Percentiles rank a stretch among this genome's conserved stretches.
phyloP scores from a whole-genome alignment of 2,797 vertebrate genomes.

The Sebastes dallii region DNA sequence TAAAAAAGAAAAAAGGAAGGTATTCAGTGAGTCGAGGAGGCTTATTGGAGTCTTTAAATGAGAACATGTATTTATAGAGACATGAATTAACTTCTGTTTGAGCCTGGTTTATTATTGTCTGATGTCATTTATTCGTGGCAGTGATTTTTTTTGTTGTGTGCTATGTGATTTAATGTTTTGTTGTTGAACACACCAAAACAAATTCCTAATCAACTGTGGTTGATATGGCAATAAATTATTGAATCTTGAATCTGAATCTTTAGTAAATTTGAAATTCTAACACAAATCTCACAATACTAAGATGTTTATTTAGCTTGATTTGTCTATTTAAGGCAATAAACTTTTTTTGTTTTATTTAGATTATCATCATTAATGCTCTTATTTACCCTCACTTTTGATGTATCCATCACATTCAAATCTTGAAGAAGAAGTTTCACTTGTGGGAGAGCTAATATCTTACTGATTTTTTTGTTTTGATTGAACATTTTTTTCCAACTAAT shows the following conservation, averaged over 20 bases:
- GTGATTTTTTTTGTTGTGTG: not conserved
- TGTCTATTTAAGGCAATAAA: not conserved
- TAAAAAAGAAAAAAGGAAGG: not conserved
- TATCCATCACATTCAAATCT: not conserved
- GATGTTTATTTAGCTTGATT: not conserved
- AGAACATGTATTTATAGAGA: constrained; percentile 4
- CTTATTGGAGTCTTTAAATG: constrained; percentile 9
- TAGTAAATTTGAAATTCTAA: not conserved
- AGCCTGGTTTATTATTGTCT: constrained; percentile 10
- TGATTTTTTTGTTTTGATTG: not conserved
- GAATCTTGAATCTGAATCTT: too few relatives aligned
- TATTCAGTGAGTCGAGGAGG: not conserved
- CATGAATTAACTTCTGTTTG: not conserved
- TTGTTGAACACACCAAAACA: not conserved
- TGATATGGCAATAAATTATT: not conserved
- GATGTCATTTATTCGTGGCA: not conserved
- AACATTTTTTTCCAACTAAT: not conserved
- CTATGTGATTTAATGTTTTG: not conserved
- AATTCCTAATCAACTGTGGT: not conserved
- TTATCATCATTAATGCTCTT: not conserved
- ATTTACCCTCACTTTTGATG: not conserved
- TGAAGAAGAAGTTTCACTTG: not conserved
- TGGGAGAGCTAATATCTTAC: not conserved
- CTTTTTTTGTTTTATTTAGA: not conserved
- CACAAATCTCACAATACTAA: not conserved